Base-by-base conservation (phyloP, 2,888 invertebrate genomes). In the Drosophila limbata region DNA sequence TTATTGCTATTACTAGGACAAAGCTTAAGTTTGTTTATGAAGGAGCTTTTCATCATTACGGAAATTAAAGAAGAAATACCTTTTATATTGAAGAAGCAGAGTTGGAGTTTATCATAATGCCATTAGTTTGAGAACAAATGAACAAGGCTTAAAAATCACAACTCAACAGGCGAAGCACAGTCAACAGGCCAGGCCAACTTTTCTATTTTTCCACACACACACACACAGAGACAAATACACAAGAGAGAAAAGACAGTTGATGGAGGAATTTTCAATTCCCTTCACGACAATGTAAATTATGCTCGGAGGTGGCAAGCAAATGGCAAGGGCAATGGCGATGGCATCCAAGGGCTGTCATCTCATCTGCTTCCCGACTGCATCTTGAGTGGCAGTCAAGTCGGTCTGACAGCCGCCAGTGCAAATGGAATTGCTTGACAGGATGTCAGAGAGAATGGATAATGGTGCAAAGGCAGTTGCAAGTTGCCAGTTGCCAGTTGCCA, bases 261-360 rank as follows among this genome's bases (percentile, higher is more conserved):
- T 33, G 62, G 28, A 59, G 35, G 42, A 71, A 69, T 69, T 56
- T 72, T 69, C 72, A 61, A 70, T 76, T 76, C 60, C 45, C 60
- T 60, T 47, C 28, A 47, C 39, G 56, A 57, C 73, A 65, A 67
- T 63, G 63, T 73, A 73, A 78, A 75, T 79, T 63, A 64, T 74
- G 55, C 67, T 67, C 11, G 17, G 19, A 51, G 56, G 62, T 56
- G 62, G 28, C 61, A 45, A 44, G 37, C 40, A 28, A 53, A 72
- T 68, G 76, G 66, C 79, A 73, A 72, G 64, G 79, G 71, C 79
- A 48, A 59, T 39, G 35, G 53, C 40, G 40, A 70, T 68, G 80
- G 71, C 83, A 76, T 69, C 71, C 82, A 74, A 25, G 45, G 71
- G 50, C 84, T 88, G 86, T 88, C 88, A 88, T 83, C 84, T 73